These are phyloP conservation scores for Halichondria panicea DNA, from an alignment of 37 sponge, comb jelly and placozoan species.

Conservation along the genomic window DNA sequence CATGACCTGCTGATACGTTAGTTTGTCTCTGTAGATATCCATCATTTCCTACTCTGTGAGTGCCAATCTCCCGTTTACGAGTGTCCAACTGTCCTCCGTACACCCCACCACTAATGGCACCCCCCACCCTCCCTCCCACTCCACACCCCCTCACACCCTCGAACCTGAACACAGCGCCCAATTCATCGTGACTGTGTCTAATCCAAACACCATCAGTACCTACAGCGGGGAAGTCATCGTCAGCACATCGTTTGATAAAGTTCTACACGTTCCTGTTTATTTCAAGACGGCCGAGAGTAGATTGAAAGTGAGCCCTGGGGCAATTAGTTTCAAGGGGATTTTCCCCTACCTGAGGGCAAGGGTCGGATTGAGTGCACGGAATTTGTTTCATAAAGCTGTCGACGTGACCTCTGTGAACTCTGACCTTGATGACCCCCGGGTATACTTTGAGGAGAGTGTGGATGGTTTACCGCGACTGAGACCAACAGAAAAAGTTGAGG, in stretches of 20 bases:
- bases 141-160: conserved; percentile 19
- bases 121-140: neutral
- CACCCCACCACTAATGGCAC: neutral
- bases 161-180: conserved; percentile 34
- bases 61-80: conserved; percentile 14
- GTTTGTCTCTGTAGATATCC: too few relatives aligned
- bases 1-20: too few relatives aligned
- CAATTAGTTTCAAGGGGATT: conserved; percentile 21
- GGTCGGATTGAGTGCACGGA: conserved; percentile 20
- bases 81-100: conserved; percentile 28
- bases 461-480: conserved; percentile 17
- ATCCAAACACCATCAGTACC: conserved; percentile 43
- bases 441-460: conserved; percentile 4
- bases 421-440: conserved; percentile 17
- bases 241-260: conserved; percentile 56
- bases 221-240: conserved; percentile 63
- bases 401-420: conserved; percentile 8
- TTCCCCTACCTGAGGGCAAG: conserved; percentile 35
- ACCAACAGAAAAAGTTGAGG: conserved; percentile 19
- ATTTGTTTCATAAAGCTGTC: conserved; percentile 21
- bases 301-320: conserved; percentile 36
- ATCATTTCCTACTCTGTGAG: conserved; percentile 29
- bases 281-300: conserved; percentile 58
- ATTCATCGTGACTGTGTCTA: conserved; percentile 57
- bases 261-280: conserved; percentile 54